Conservation (phyloP, 2,797 vertebrate species). For the Semaprochilodus insignis region DNA sequence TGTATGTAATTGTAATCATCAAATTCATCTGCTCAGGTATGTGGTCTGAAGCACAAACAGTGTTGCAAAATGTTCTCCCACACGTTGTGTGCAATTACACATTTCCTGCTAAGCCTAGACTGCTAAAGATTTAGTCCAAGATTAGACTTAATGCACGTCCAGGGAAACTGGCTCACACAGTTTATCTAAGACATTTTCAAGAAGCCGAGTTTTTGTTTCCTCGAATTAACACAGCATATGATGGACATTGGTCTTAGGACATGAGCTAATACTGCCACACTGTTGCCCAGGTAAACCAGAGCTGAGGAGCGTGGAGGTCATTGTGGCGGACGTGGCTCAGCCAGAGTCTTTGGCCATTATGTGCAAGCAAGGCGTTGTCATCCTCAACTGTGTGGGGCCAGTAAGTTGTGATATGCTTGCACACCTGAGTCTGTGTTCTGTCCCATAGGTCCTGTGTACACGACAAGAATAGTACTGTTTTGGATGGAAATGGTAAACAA, state of each 20-base stretch:
- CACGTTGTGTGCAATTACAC: too few species aligned
- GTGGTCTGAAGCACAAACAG: too few species aligned
- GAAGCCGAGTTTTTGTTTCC: too few species aligned
- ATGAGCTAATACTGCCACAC: not conserved
- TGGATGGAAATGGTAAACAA: not conserved
- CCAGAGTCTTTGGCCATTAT: constrained; percentile 82
- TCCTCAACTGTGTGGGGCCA: constrained; percentile 85
- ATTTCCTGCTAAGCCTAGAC: too few species aligned
- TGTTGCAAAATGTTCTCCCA: too few species aligned
- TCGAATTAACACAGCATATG: too few species aligned
- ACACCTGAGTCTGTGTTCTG: constrained; percentile 3
- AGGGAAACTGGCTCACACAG: too few species aligned
- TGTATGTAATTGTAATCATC: too few species aligned
- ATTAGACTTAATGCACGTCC: too few species aligned
- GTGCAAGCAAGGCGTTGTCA: constrained; percentile 84
- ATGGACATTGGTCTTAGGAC: not conserved
- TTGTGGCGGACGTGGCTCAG: constrained; percentile 83
- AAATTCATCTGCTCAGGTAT: too few species aligned
- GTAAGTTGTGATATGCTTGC: constrained; percentile 75
- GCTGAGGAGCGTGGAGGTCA: constrained; percentile 80
- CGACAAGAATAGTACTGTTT: not conserved
- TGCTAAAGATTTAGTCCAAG: too few species aligned
- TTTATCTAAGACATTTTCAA: too few species aligned
- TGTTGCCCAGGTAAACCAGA: constrained; percentile 77
- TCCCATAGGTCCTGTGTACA: not conserved